phyloP scores from a whole-genome alignment of 53 echinoderm and acorn worm genomes.

The Henricia sp. region DNA sequence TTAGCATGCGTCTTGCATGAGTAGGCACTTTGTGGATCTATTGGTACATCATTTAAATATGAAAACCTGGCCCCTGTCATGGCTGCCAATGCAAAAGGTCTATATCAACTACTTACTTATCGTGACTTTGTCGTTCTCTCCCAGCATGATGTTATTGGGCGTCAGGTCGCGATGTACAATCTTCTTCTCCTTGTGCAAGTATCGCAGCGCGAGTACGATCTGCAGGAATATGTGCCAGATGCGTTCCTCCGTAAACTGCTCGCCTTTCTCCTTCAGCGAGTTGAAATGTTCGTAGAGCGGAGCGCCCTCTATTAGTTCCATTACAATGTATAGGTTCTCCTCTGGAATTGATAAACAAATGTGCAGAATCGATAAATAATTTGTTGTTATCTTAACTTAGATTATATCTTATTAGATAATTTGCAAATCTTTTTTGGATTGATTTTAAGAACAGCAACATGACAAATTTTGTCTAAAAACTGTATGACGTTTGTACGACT shows the following conservation, averaged over 20 bases:
- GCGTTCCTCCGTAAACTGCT: slow-evolving; percentile 86
- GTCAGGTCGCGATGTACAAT: slow-evolving; percentile 96
- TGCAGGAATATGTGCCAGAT: slow-evolving; percentile 99
- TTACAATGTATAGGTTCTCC: slow-evolving; percentile 94
- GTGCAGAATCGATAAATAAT: too few relatives aligned
- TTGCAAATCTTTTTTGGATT: too few relatives aligned
- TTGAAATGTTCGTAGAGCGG: slow-evolving; percentile 98
- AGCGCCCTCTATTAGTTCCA: slow-evolving; percentile 99
- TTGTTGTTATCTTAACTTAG: too few relatives aligned
- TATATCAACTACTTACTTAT: slow-evolving; percentile 99
- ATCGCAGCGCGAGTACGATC: slow-evolving; percentile 93
- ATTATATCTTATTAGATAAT: too few relatives aligned
- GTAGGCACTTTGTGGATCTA: too few relatives aligned
- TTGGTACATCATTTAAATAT: too few relatives aligned
- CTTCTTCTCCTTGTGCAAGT: slow-evolving; percentile 96
- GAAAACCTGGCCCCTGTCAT: too few relatives aligned
- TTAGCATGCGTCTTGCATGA: too few relatives aligned
- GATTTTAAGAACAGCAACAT: too few relatives aligned
- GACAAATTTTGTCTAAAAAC: too few relatives aligned
- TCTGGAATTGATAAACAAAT: slow-evolving; percentile 16
- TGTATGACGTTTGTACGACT: too few relatives aligned
- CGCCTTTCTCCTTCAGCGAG: slow-evolving; percentile 94
- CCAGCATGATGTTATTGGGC: slow-evolving; percentile 99
- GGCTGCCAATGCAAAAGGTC: too few relatives aligned
- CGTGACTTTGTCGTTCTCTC: slow-evolving; percentile 95